These are phyloP conservation scores for Limnephilus rhombicus DNA, from an alignment of 2,888 invertebrate genomes.

Conservation along the genomic window DNA sequence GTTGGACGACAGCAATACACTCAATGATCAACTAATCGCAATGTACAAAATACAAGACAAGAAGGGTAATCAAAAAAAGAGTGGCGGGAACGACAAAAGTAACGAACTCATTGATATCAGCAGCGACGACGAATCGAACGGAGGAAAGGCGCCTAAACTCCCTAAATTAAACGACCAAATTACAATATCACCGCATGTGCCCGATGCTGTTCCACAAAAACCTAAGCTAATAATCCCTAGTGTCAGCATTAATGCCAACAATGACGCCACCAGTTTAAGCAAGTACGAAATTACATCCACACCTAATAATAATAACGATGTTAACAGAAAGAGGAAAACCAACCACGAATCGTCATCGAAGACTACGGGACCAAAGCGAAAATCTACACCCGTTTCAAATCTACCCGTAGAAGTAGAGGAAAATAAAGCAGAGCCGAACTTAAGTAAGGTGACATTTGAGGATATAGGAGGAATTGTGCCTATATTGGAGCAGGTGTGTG, in stretches of 20 bases:
- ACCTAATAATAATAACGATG: constrained; percentile 68
- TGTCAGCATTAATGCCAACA: constrained; percentile 57
- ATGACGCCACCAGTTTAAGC: constrained; percentile 24
- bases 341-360: constrained; percentile 66
- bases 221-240: constrained; percentile 55
- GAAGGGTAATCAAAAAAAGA: constrained; percentile 72
- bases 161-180: constrained; percentile 77
- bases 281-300: constrained; percentile 57
- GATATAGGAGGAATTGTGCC: constrained; percentile 91
- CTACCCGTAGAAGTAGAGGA: constrained; percentile 69
- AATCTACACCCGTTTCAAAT: constrained; percentile 67
- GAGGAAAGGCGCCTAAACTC: constrained; percentile 73
- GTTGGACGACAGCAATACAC: constrained; percentile 88
- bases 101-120: constrained; percentile 75
- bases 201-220: constrained; percentile 57
- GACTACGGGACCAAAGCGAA: constrained; percentile 73
- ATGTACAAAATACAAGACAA: constrained; percentile 77
- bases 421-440: constrained; percentile 69
- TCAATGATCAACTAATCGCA: constrained; percentile 78
- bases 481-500: constrained; percentile 83
- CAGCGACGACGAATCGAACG: constrained; percentile 74
- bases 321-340: constrained; percentile 63
- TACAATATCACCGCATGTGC: constrained; percentile 68
- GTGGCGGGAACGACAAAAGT: constrained; percentile 72
- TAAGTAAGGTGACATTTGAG: constrained; percentile 80